Conservation (phyloP, 2,888 invertebrate species). For the Tinea pellionella region DNA sequence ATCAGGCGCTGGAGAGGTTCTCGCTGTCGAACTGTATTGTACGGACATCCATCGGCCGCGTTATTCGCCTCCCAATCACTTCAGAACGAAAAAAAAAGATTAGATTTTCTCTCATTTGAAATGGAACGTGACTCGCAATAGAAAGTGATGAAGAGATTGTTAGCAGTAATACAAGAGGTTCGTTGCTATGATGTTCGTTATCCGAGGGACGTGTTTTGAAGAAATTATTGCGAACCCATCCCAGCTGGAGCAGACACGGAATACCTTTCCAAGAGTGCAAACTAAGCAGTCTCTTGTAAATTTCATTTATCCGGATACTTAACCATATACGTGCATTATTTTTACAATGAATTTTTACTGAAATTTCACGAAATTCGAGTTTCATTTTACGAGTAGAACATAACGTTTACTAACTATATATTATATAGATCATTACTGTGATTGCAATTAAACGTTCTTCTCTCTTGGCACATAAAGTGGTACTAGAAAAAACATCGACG, state of each 20-base stretch:
- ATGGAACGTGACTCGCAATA: constrained; percentile 45
- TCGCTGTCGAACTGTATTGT: constrained; percentile 41
- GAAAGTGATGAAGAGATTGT: constrained; percentile 45
- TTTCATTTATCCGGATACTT: neutral
- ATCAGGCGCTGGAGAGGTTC: constrained; percentile 37
- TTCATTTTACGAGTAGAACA: too few species aligned
- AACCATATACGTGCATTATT: neutral
- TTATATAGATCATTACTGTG: too few species aligned
- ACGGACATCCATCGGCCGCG: constrained; percentile 28
- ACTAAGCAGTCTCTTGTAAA: neutral
- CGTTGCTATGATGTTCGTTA: constrained; percentile 44
- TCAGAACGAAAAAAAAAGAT: constrained; percentile 43
- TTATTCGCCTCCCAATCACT: constrained; percentile 45
- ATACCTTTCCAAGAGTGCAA: neutral
- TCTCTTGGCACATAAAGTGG: neutral
- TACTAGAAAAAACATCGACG: neutral
- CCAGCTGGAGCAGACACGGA: neutral
- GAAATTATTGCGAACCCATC: constrained; percentile 27
- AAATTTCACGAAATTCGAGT: neutral
- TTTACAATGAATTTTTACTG: neutral
- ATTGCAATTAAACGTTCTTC: too few species aligned
- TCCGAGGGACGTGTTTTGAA: constrained; percentile 41
- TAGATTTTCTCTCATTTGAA: constrained; percentile 56
- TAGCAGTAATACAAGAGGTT: constrained; percentile 32
- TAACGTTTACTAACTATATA: too few species aligned